Evolutionary conservation across 2,797 vertebrate species (phyloP), one percentile per base, ranked within the genome.

Genomic region (Anguilla obscura): DNA sequence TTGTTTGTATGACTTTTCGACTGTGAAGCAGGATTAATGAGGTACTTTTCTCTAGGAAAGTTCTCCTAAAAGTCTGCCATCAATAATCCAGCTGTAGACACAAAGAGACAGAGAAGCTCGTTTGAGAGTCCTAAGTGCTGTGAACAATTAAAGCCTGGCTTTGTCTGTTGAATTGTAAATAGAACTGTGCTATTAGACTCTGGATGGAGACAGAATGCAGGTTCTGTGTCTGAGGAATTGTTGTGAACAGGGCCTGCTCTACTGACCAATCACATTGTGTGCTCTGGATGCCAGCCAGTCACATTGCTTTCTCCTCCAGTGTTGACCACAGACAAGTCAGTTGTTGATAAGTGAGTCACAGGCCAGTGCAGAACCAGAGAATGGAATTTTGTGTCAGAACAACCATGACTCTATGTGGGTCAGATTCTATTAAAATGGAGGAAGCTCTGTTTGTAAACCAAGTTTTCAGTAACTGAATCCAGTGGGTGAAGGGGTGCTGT

Each of bases 91-190:
- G 36, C 50, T 74, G 82, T 71, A 30, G 87, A 85, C 30, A 74
- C 21, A 52, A 33, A 6, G 63, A 12, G 48, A 74, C 48, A 45
- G 50, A 50, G 18, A 50, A 54, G 54, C 85, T 33, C 6, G 30
- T 71, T 36, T 50, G 63, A 16, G 33, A 30, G 79, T 36, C 79
- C 30, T 63, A 86, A 88, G 85, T 82, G 27, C 71, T 69, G 48
- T 63, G 27, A 40, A 27, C 82, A 52, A 58, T 79, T 54, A 56
- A 63, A 66, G 3, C 36, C 66, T 18, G 21, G 45, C 48, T 48
- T 40, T 48, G 69, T 52, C 82, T 60, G 60, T 89, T 87, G 50
- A 87, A 33, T 85, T 87, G 86, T 82, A 87, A 85, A 87, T 89
- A 33, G 54, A 82, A 85, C 88, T 85, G 69, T 45, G 50, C 69